Conservation (phyloP, 2,797 vertebrate species). For the Cynodonichthys magdalenae region DNA sequence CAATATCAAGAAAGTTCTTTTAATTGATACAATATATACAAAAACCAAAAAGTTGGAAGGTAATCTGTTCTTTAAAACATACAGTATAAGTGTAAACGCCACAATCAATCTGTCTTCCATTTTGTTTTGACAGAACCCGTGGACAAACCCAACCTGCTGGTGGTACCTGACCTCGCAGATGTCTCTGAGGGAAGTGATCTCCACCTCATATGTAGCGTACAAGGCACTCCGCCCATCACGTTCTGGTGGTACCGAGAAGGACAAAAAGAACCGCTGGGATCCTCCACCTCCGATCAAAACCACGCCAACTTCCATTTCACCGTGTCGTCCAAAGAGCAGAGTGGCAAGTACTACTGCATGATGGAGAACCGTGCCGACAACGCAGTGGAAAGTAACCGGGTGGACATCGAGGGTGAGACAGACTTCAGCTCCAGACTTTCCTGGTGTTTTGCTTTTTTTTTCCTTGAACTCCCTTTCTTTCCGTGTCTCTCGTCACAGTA, state of each 20-base stretch:
- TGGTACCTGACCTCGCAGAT: slow-evolving; percentile 39
- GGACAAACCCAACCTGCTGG: slow-evolving; percentile 20
- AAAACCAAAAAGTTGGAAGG: no score
- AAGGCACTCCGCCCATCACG: slow-evolving; percentile 72
- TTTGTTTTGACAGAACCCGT: slow-evolving; percentile 67
- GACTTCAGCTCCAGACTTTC: slow-evolving; percentile 1
- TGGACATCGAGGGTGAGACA: slow-evolving; percentile 65
- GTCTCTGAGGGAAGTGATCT: slow-evolving; percentile 64
- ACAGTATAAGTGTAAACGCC: not conserved
- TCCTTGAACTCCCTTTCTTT: not conserved
- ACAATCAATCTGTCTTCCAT: not conserved
- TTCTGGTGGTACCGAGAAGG: slow-evolving; percentile 67
- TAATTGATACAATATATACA: no score
- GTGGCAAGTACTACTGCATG: slow-evolving; percentile 73
- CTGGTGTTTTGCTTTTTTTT: not conserved
- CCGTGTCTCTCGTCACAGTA: slow-evolving; percentile 56
- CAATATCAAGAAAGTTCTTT: no score
- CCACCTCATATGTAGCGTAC: slow-evolving; percentile 67
- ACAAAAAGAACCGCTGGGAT: not conserved
- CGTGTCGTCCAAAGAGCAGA: slow-evolving; percentile 27
- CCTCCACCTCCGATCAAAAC: not conserved
- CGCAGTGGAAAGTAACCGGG: slow-evolving; percentile 13
- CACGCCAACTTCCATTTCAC: slow-evolving; percentile 20
- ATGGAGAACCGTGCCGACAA: slow-evolving; percentile 66
- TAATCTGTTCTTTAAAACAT: not conserved